Evolutionary conservation across 2,888 invertebrate species (phyloP).

Genomic region (Phasia obesa): DNA sequence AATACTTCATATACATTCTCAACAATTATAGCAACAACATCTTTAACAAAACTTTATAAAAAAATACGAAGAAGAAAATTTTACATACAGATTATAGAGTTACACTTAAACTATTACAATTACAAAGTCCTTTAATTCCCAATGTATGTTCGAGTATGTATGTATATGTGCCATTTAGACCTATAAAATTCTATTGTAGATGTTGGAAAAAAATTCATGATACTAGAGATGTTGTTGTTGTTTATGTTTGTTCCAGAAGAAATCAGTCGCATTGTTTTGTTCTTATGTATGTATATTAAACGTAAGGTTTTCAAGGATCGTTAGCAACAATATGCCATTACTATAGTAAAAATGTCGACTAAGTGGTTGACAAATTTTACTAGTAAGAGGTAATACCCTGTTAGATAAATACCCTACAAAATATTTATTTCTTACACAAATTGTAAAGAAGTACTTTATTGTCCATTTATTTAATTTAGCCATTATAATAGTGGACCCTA

Average conservation of each 20-base stretch:
- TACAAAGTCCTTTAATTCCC: background rate
- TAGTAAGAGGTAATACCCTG: too few species aligned
- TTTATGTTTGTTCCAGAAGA: too few species aligned
- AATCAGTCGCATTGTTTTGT: too few species aligned
- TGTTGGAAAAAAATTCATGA: background rate
- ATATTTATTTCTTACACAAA: too few species aligned
- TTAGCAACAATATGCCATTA: constrained; percentile 4
- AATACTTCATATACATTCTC: background rate
- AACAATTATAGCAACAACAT: constrained; percentile 6
- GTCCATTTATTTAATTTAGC: too few species aligned
- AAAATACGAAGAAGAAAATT: constrained; percentile 7
- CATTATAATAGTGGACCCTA: too few species aligned
- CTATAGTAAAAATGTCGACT: too few species aligned
- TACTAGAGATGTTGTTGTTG: too few species aligned
- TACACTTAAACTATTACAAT: constrained; percentile 14
- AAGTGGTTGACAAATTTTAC: too few species aligned
- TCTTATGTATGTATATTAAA: background rate
- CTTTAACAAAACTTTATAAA: constrained; percentile 30
- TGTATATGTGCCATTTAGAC: background rate
- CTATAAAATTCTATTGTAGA: constrained; percentile 8
- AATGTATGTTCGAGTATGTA: background rate
- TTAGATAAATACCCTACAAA: too few species aligned
- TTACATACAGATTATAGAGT: constrained; percentile 39
- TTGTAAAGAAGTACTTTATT: too few species aligned
- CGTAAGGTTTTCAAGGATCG: constrained; percentile 24